Percentiles rank a stretch among this genome's conserved stretches.
phyloP scores from a whole-genome alignment of 2,888 invertebrate genomes.

The Metalampra italica region DNA sequence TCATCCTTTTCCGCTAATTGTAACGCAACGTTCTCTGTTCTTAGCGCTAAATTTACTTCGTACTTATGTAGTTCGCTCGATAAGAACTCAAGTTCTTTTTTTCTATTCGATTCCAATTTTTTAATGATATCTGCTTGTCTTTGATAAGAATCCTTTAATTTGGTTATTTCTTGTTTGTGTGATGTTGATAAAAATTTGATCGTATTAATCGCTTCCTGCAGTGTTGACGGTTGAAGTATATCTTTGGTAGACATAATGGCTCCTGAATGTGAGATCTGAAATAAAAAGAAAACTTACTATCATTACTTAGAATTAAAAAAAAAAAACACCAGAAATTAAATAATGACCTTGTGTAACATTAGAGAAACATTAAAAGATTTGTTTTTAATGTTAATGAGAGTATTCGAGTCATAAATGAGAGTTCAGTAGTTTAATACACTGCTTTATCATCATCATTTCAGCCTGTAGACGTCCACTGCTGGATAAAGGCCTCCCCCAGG shows the following conservation, averaged over 20 bases:
- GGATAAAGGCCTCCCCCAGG: too few species aligned
- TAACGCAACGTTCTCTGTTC: slow-evolving; percentile 58
- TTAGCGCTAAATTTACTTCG: slow-evolving; percentile 61
- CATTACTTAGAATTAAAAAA: not conserved
- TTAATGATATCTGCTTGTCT: slow-evolving; percentile 64
- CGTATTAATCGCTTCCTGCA: slow-evolving; percentile 69
- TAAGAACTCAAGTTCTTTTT: slow-evolving; percentile 66
- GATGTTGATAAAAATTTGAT: slow-evolving; percentile 68
- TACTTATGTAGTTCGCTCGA: slow-evolving; percentile 67
- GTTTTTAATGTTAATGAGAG: too few species aligned
- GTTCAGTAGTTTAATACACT: not conserved
- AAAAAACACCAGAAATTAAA: not conserved
- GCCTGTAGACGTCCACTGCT: too few species aligned
- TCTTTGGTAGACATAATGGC: slow-evolving; percentile 49
- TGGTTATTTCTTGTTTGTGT: slow-evolving; percentile 66
- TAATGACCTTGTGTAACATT: not conserved
- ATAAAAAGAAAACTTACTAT: slow-evolving; percentile 6
- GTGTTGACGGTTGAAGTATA: slow-evolving; percentile 53
- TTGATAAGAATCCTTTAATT: slow-evolving; percentile 50
- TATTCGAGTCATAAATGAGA: too few species aligned
- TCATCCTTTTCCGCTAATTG: slow-evolving; percentile 65
- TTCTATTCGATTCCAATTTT: slow-evolving; percentile 63
- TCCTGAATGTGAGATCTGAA: slow-evolving; percentile 5
- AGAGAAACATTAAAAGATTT: not conserved
- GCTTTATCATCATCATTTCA: too few species aligned